Evolutionary conservation across 2,888 invertebrate species (phyloP), one percentile per base, ranked within the genome.

Genomic region (Lottia gigantea): DNA sequence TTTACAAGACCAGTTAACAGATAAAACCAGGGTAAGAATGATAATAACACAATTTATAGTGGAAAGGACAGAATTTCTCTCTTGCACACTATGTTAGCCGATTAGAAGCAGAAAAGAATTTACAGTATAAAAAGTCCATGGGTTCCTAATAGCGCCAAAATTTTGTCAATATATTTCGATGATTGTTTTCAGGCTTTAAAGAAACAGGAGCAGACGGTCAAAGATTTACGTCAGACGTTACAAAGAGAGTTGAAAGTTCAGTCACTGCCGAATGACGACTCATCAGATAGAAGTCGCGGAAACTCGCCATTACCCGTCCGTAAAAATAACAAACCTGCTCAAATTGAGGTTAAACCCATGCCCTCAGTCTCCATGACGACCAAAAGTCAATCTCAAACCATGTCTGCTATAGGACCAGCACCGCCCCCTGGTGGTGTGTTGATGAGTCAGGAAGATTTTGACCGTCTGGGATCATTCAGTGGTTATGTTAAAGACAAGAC

Each of bases 221-320:
- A 93, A 25, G 96, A 97, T 86, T 92, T 97, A 91, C 95, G 96
- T 88, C 96, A 96, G 88, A 95, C 95, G 0, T 90, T 97, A 67
- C 96, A 97, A 85, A 92, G 94, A 76, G 96, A 97, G 89, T 90
- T 97, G 69, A 92, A 87, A 75, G 84, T 88, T 46, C 88, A 88
- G 71, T 74, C 85, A 11, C 71, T 86, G 66, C 86, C 85, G 16
- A 84, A 84, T 84, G 91, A 92, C 66, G 82, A 83, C 19, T 76
- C 77, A n/a, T n/a, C n/a, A 16, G 66, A 55, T 4, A 12, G 55
- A 3, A 55, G 55, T 23, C 65, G 65, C 64, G 63, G 12, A 55
- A 45, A 71, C 62, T 71, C 70, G 8, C 74, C 74, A 6, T 63
- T 67, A 12, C 65, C 68, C 19, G 68, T 62, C 31, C 65, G 72